phyloP scores from a whole-genome alignment of 2,113 vertebrate species.

The Macquaria australasica region DNA sequence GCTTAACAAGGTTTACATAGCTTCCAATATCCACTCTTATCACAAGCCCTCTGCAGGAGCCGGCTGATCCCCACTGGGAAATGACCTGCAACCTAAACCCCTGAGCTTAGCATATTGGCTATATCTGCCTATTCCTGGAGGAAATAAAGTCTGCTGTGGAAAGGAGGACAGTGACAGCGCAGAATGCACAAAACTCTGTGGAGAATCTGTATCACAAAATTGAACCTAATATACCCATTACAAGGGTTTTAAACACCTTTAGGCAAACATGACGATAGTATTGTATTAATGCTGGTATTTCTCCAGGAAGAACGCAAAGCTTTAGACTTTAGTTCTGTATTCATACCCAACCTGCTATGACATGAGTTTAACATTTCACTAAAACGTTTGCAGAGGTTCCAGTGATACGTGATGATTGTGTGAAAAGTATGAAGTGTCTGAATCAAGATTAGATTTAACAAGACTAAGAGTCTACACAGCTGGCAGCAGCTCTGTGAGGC shows the following conservation, averaged over 20 bases:
- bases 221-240: neutral
- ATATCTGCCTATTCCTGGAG: constrained; percentile 58
- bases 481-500: neutral
- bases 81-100: constrained; percentile 75
- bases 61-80: constrained; percentile 72
- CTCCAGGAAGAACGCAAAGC: neutral
- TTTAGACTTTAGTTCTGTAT: neutral
- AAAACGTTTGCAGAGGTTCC: constrained; percentile 3
- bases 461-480: neutral
- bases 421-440: neutral
- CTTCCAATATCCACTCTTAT: constrained; percentile 79
- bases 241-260: neutral
- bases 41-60: constrained; percentile 72
- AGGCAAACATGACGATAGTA: constrained; percentile 12
- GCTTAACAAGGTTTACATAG: constrained; percentile 82
- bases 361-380: neutral
- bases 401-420: neutral
- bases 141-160: constrained; percentile 35
- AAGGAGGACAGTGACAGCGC: constrained; percentile 33
- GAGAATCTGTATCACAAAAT: constrained; percentile 11
- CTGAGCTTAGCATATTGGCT: constrained; percentile 60
- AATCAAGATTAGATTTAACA: neutral
- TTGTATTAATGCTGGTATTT: neutral
- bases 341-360: neutral
- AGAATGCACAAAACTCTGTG: constrained; percentile 17